These are phyloP conservation scores for Acleris laterana DNA, from an alignment of 2,888 invertebrate genomes.

Conservation along the genomic window DNA sequence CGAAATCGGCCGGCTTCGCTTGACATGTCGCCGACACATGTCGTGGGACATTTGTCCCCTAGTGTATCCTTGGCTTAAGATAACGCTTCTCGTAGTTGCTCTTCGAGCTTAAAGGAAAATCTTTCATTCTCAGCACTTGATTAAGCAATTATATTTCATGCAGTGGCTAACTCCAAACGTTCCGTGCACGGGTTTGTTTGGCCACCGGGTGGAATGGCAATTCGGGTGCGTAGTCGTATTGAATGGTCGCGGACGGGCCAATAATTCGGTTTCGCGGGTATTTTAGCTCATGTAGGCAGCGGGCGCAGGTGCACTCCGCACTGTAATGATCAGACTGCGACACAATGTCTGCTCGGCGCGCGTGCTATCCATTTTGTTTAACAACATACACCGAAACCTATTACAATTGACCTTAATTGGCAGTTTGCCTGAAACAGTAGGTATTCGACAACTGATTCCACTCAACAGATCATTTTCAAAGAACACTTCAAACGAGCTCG, in stretches of 20 bases:
- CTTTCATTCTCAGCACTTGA: conserved; percentile 39
- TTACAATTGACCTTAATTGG: conserved; percentile 27
- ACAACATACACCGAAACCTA: conserved; percentile 26
- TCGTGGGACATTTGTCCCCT: no score
- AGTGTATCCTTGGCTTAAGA: no score
- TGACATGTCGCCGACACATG: no score
- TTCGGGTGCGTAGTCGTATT: conserved; percentile 63
- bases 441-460: conserved; percentile 35
- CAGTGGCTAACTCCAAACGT: conserved; percentile 43
- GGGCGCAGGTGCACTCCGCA: conserved; percentile 67
- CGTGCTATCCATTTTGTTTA: conserved; percentile 25
- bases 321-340: conserved; percentile 68
- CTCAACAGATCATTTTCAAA: conserved; percentile 48
- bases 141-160: conserved; percentile 57
- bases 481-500: conserved; percentile 57
- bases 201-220: conserved; percentile 60
- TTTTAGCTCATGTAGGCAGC: conserved; percentile 70
- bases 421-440: conserved; percentile 30
- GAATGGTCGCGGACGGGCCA: conserved; percentile 65
- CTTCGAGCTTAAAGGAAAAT: conserved; percentile 4
- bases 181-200: conserved; percentile 54
- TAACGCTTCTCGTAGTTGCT: no score
- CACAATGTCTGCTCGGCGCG: conserved; percentile 46
- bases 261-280: conserved; percentile 81
- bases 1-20: no score